Evolutionary conservation across 2,113 vertebrate genomes (phyloP), one percentile per base, ranked within the genome.

Genomic region (Cynoglossus semilaevis): DNA sequence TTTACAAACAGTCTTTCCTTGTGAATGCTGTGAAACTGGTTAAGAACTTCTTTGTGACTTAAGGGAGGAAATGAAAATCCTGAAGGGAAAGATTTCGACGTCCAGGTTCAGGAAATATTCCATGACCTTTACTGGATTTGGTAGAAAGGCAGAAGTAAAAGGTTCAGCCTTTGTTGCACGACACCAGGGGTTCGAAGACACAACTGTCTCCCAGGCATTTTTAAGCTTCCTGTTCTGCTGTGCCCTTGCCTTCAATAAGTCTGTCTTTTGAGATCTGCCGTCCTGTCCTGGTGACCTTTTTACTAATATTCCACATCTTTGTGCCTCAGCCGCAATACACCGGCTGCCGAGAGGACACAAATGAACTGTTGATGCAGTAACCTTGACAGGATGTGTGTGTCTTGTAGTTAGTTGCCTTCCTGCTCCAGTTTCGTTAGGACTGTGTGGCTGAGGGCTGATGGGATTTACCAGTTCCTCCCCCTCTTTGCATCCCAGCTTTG

Each of bases 61-160:
- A 29, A 29, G 22, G 22, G 22, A 29, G 22, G 22, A 29, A 6
- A 4, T 29, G 22, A 29, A 29, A 2, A 29, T 29, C 22, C 22
- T 29, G 19, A 13, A 56, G 56, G 37, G 47, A 14, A 15, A 58
- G 62, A 75, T 59, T 72, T 73, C 56, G 67, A 29, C 18, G 64
- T 58, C 8, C 34, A 40, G 51, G 64, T 45, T 72, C 45, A 68
- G 46, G 38, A 22, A 60, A 22, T 51, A 40, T 56, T 58, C 4
- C 14, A 18, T 73, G 73, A 85, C 81, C 79, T 87, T 83, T 85
- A 56, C 72, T 36, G 65, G 71, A 77, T 79, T 76, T 85, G 74
- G 76, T 66, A 72, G 71, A 70, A 48, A 49, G 52, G 51, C 35
- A 38, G 50, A 63, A 54, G 65, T 14, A 70, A 74, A 54, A 74